Evolutionary conservation across 2,888 invertebrate species (phyloP).

Genomic region (Rhingia rostrata): DNA sequence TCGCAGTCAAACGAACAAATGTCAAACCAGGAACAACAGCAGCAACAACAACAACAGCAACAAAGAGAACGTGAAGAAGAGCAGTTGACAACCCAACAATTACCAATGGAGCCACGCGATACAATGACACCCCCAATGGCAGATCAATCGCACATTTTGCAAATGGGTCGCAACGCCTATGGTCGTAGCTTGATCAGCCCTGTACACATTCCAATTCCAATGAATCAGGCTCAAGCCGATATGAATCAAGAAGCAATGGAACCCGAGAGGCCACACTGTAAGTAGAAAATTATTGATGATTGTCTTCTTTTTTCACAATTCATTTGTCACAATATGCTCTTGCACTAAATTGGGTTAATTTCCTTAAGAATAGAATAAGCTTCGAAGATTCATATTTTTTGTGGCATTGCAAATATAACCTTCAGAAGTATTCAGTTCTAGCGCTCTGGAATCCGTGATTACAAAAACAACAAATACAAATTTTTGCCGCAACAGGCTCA

Average conservation of each 20-base stretch:
- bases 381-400: no score
- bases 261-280: conserved; percentile 89
- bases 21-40: conserved; percentile 73
- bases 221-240: conserved; percentile 85
- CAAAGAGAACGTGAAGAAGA: conserved; percentile 78
- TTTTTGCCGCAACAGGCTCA: no score
- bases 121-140: conserved; percentile 82
- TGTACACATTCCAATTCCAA: conserved; percentile 84
- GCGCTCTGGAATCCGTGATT: no score
- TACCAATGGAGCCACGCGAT: conserved; percentile 81
- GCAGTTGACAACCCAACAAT: conserved; percentile 75
- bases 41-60: conserved; percentile 80
- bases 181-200: conserved; percentile 83
- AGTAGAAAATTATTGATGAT: conserved; percentile 83
- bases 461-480: no score
- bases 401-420: no score
- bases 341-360: no score
- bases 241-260: conserved; percentile 84
- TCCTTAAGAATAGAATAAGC: no score
- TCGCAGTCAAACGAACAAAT: conserved; percentile 76
- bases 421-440: no score
- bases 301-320: no score
- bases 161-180: conserved; percentile 82
- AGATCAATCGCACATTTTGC: conserved; percentile 80
- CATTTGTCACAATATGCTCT: no score